A percentile compares a stretch with the other conserved stretches of the same genome.
phyloP scores from a whole-genome alignment of 2,888 invertebrate species.

The Mythimna pallens region DNA sequence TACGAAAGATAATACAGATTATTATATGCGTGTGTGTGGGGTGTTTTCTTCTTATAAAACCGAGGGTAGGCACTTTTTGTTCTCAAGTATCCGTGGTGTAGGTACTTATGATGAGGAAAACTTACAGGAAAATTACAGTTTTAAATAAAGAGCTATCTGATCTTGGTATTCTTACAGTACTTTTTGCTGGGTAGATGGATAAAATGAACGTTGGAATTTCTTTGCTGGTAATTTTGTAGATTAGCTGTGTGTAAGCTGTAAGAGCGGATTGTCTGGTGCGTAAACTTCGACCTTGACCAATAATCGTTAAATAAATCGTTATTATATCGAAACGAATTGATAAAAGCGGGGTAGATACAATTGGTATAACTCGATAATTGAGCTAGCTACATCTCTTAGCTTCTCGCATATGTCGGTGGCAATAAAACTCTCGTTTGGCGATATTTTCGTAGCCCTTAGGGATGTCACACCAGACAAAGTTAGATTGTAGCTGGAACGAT shows the following conservation, averaged over 20 bases:
- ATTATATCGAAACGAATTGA: constrained; percentile 45
- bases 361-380: constrained; percentile 39
- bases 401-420: constrained; percentile 41
- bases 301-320: constrained; percentile 55
- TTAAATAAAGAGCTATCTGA: constrained; percentile 37
- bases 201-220: constrained; percentile 24
- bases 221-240: constrained; percentile 7
- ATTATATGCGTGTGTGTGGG: constrained; percentile 24
- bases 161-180: constrained; percentile 20
- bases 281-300: constrained; percentile 36
- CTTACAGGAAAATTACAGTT: constrained; percentile 34
- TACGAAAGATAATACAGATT: constrained; percentile 43
- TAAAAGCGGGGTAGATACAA: constrained; percentile 26
- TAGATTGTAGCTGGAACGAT: constrained; percentile 55
- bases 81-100: constrained; percentile 23
- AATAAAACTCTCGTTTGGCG: constrained; percentile 55
- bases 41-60: constrained; percentile 24
- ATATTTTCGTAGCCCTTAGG: constrained; percentile 50
- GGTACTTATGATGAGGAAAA: constrained; percentile 30
- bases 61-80: constrained; percentile 14
- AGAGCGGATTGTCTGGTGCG: constrained; percentile 2
- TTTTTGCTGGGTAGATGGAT: constrained; percentile 15
- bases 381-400: constrained; percentile 32
- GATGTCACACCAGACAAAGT: constrained; percentile 51
- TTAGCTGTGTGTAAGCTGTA: constrained; percentile 16